A percentile compares a stretch with the other conserved stretches of the same genome.
These are phyloP conservation scores for Beroe forskalii DNA, from an alignment of 37 sponge, comb jelly and placozoan genomes.

Conservation along the genomic window DNA sequence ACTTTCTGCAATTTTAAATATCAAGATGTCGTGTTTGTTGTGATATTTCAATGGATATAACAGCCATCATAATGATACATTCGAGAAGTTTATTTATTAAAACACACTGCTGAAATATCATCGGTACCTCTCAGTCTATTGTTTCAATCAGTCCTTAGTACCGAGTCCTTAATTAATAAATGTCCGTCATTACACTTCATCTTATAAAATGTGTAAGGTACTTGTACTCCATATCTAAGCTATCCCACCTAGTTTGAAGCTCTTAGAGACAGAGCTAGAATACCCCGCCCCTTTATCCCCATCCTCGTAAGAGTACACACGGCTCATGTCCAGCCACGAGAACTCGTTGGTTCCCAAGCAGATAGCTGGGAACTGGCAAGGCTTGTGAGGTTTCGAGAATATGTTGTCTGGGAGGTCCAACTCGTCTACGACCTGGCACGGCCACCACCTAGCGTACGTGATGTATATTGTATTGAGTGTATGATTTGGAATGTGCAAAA, in stretches of 20 bases:
- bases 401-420: slow-evolving; percentile 58
- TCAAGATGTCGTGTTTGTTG: no score
- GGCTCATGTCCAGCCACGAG: slow-evolving; percentile 37
- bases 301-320: slow-evolving; percentile 46
- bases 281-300: slow-evolving; percentile 7
- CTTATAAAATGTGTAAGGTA: no score
- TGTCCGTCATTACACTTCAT: no score
- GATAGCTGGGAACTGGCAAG: slow-evolving; percentile 33
- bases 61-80: no score
- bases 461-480: background rate
- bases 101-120: no score
- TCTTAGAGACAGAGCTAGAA: background rate
- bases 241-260: slow-evolving; percentile 55
- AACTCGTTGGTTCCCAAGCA: slow-evolving; percentile 43
- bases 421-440: slow-evolving; percentile 52
- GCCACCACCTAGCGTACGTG: slow-evolving; percentile 62
- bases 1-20: no score
- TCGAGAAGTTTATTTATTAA: no score
- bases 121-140: no score
- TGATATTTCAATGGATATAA: no score
- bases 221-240: no score
- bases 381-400: slow-evolving; percentile 53
- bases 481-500: background rate
- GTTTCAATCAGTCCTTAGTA: no score
- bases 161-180: no score